Conservation (phyloP, 2,113 vertebrate species). For the Mirounga angustirostris region DNA sequence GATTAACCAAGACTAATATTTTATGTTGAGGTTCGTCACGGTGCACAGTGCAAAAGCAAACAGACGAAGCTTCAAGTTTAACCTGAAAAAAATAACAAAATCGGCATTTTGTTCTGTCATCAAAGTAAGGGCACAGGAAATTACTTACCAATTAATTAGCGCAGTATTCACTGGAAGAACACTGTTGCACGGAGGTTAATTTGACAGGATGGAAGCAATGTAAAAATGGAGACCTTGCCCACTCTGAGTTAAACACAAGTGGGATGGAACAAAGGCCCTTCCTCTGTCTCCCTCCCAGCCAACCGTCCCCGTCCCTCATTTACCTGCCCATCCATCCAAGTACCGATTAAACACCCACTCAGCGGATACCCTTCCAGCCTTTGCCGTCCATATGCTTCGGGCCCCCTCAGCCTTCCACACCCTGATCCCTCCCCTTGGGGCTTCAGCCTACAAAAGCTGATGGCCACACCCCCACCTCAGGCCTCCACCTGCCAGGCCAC, state of each 20-base stretch:
- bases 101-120: slow-evolving; percentile 56
- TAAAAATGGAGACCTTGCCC: background rate
- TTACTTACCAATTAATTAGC: background rate
- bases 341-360: background rate
- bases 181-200: background rate
- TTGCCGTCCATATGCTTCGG: background rate
- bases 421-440: too few species aligned
- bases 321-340: background rate
- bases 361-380: accelerated
- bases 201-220: background rate
- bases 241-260: background rate
- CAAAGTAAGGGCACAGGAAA: background rate
- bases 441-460: background rate
- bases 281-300: background rate
- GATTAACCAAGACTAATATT: slow-evolving; percentile 87
- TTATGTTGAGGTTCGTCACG: slow-evolving; percentile 82
- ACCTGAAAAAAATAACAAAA: slow-evolving; percentile 84
- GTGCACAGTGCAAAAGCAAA: slow-evolving; percentile 84
- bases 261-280: background rate
- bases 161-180: background rate
- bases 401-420: background rate
- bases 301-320: accelerated
- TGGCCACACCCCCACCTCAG: too few species aligned
- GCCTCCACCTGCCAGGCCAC: background rate
- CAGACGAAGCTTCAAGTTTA: slow-evolving; percentile 83